These are phyloP conservation scores for Microcaecilia unicolor DNA, from an alignment of 2,797 vertebrate genomes.

Conservation along the genomic window DNA sequence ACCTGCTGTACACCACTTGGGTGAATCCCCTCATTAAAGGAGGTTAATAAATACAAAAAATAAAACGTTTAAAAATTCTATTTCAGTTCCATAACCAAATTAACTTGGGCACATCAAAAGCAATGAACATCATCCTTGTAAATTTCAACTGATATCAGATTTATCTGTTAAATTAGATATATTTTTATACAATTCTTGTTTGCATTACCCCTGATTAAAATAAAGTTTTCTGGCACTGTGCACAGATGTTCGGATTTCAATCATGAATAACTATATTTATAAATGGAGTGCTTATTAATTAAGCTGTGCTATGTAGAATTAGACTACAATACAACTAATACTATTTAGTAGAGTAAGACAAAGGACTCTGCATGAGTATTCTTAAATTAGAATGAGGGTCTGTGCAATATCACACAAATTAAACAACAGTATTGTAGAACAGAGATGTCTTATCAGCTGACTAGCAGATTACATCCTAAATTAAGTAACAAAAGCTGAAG, in stretches of 20 bases:
- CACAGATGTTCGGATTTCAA: not conserved
- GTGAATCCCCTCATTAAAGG: too few species aligned
- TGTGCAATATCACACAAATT: conserved; percentile 16
- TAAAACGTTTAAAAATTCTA: conserved; percentile 10
- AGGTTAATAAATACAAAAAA: too few species aligned
- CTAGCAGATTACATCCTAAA: not conserved
- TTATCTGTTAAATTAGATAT: conserved; percentile 13
- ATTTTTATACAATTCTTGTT: conserved; percentile 9
- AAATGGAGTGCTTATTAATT: conserved; percentile 16
- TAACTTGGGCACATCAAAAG: too few species aligned
- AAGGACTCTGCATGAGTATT: conserved; percentile 2
- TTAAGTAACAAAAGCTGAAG: conserved; percentile 10
- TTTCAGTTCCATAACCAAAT: too few species aligned
- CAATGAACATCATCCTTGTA: too few species aligned
- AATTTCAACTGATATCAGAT: too few species aligned
- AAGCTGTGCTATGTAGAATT: not conserved
- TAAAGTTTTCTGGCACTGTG: conserved; percentile 5
- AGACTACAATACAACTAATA: not conserved
- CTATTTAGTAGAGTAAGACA: conserved; percentile 1
- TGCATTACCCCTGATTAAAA: conserved; percentile 6
- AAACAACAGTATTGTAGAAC: conserved; percentile 6
- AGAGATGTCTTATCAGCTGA: not conserved
- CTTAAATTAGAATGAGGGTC: conserved; percentile 16
- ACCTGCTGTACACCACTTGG: too few species aligned
- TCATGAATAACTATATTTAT: conserved; percentile 19